A percentile compares a stretch with the other conserved stretches of the same genome.
phyloP scores from a whole-genome alignment of 2,888 invertebrate genomes.

The Shargacucullia verbasci region DNA sequence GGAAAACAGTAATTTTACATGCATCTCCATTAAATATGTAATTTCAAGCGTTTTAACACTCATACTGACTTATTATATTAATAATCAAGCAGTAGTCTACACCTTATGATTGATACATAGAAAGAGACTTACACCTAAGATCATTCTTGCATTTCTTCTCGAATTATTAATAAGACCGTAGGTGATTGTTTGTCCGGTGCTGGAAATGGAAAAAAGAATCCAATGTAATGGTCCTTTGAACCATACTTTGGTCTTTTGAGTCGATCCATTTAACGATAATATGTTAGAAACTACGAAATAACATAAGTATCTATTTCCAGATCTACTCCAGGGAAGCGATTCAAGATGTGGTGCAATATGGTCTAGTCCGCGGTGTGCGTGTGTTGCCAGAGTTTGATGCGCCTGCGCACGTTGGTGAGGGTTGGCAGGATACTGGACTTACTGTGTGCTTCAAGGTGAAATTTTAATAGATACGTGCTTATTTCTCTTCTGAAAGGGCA shows the following conservation, averaged over 20 bases:
- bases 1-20: not conserved
- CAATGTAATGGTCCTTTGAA: not conserved
- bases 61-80: no score
- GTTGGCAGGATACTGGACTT: constrained; percentile 93
- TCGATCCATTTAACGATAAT: no score
- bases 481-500: no score
- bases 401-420: constrained; percentile 96
- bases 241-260: not conserved
- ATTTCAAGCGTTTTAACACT: no score
- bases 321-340: constrained; percentile 89
- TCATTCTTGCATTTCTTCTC: no score
- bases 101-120: not conserved
- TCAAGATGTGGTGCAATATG: constrained; percentile 91
- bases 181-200: no score
- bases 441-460: constrained; percentile 91
- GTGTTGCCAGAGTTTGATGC: constrained; percentile 97
- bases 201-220: no score
- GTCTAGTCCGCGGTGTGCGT: constrained; percentile 93
- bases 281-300: not conserved
- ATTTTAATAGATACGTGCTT: no score
- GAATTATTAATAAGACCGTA: no score
- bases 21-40: no score
- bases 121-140: no score
- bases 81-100: not conserved
- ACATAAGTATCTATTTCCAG: constrained; percentile 55